Evolutionary conservation across 2,113 vertebrate species (phyloP), one percentile per base, ranked within the genome.

Genomic region (Dendropsophus ebraccatus): DNA sequence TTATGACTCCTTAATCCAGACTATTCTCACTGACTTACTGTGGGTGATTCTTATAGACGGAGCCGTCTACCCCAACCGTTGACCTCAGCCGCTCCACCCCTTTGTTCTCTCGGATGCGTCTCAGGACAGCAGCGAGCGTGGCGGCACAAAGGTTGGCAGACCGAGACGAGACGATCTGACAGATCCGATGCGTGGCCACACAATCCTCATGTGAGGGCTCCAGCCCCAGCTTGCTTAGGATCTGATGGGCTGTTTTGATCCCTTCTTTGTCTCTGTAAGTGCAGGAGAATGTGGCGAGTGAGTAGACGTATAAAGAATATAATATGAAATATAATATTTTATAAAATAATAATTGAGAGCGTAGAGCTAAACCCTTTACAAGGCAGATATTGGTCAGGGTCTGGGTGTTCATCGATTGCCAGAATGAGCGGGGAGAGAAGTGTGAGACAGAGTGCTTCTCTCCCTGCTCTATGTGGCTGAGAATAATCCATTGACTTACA

Each of bases 21-120:
- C 1, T 17, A 52, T 16, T 9, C 14, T 0, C 0, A 0, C 0
- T 1, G 19, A 94, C 98, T 96, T 92, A 99, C 98, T 96, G 96
- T 0, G 96, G 96, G 78, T 99, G 98, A 77, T 96, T 98, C 90
- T 99, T 99, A 93, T 99, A 99, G 79, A 99, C 97, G 0, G 98
- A 96, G 23, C 98, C 98, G 0, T 99, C 98, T 0, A 96, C 98
- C 0, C 95, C 98, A 0, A 99, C 89, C 0, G 97, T 98, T 83
- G 95, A 96, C 1, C 96, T 95, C 87, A 99, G 90, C 21, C 93
- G 89, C 0, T 99, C 96, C 0, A 92, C 89, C 0, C 96, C 95
- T 89, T 98, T 98, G 93, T 99, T 99, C 87, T 99, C 97, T 54
- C 95, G 95, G 91, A 99, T 95, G 88, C 98, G 97, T 0, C 95